These are phyloP conservation scores for Crypturellus tataupa DNA, from an alignment of 2,797 vertebrate genomes.

Conservation along the genomic window DNA sequence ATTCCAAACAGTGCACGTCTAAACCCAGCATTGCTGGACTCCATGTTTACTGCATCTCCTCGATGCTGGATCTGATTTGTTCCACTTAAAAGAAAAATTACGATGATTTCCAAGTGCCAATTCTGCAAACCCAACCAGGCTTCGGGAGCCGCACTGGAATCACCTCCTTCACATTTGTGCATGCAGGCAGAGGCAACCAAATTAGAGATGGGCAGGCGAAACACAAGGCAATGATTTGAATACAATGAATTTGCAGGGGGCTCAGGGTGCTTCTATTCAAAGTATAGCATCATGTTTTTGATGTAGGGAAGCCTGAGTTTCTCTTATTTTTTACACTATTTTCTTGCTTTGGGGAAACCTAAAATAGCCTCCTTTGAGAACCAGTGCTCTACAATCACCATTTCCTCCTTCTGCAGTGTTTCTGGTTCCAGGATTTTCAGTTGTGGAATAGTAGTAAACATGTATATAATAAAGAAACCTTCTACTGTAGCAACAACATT, in stretches of 20 bases:
- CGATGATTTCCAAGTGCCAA: not conserved
- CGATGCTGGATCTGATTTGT: not conserved
- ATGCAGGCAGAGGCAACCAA: not conserved
- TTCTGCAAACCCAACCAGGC: not conserved
- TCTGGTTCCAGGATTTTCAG: not conserved
- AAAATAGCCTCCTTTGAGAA: slow-evolving; percentile 42
- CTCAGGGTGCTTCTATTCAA: not conserved
- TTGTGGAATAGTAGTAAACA: slow-evolving; percentile 15
- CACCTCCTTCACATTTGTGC: not conserved
- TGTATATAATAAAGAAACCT: not conserved
- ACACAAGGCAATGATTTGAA: not conserved
- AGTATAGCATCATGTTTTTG: not conserved
- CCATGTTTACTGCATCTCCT: slow-evolving; percentile 24
- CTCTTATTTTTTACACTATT: not conserved
- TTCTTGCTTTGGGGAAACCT: not conserved
- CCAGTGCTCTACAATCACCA: not conserved
- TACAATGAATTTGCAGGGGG: slow-evolving; percentile 19
- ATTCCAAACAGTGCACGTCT: slow-evolving; percentile 3
- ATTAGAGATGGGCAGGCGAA: not conserved
- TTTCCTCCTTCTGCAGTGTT: slow-evolving; percentile 1
- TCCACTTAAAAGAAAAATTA: not conserved
- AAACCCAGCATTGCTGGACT: not conserved
- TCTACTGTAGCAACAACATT: not conserved
- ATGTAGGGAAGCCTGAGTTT: not conserved
- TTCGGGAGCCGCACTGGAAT: not conserved